These are phyloP conservation scores for Charaxes varanes DNA, from an alignment of 1,140 invertebrate genomes.

Conservation along the genomic window DNA sequence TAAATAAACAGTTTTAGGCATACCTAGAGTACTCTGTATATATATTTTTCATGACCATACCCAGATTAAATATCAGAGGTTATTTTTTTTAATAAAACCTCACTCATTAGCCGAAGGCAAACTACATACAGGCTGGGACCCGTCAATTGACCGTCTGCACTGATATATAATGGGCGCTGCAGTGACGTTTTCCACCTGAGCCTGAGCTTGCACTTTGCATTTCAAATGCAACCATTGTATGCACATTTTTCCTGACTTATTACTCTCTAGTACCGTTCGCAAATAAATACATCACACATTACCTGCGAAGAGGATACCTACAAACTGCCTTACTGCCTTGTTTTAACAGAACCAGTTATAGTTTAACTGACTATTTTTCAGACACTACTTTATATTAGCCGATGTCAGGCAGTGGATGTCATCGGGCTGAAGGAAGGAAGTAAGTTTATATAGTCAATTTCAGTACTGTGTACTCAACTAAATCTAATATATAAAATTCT, in stretches of 20 bases:
- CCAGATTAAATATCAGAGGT: neutral
- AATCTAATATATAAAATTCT: too few species aligned
- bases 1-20: too few species aligned
- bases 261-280: constrained; percentile 55
- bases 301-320: neutral
- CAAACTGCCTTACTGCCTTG: neutral
- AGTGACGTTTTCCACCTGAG: constrained; percentile 50
- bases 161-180: constrained; percentile 36
- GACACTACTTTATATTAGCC: too few species aligned
- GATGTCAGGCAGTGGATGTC: too few species aligned
- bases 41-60: too few species aligned
- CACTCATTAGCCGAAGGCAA: neutral
- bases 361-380: too few species aligned
- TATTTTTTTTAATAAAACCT: neutral
- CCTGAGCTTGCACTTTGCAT: constrained; percentile 57
- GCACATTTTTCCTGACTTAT: constrained; percentile 72
- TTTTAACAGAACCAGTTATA: too few species aligned
- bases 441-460: too few species aligned
- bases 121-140: constrained; percentile 9
- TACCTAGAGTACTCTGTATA: too few species aligned
- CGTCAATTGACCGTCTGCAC: constrained; percentile 33
- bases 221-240: constrained; percentile 70
- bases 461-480: too few species aligned
- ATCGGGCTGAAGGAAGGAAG: too few species aligned
- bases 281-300: constrained; percentile 15